Conservation (phyloP, 2,113 vertebrate genomes). For the Tragelaphus strepsiceros region DNA sequence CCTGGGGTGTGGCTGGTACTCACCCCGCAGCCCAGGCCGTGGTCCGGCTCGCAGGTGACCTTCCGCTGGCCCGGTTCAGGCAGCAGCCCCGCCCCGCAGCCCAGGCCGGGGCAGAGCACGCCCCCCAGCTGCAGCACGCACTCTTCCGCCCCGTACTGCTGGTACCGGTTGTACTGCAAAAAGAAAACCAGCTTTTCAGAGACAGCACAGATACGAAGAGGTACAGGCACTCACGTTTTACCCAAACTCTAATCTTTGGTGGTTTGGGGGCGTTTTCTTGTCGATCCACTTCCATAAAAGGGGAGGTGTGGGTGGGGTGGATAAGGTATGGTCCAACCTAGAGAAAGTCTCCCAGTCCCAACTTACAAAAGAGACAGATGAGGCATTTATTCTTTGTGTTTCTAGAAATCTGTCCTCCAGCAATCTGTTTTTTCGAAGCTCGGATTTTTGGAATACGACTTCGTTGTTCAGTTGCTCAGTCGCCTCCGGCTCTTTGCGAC, state of each 20-base stretch:
- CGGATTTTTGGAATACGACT: neutral
- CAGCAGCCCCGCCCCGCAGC: slow-evolving; percentile 91
- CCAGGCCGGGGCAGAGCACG: slow-evolving; percentile 87
- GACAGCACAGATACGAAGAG: accelerated
- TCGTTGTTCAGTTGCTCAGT: neutral
- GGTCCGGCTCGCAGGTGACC: slow-evolving; percentile 82
- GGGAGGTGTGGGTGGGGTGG: accelerated
- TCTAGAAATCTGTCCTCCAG: neutral
- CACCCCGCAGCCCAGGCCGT: slow-evolving; percentile 88
- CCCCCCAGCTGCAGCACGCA: slow-evolving; percentile 89
- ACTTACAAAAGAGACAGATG: neutral
- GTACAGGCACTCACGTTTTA: neutral
- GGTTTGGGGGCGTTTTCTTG: neutral
- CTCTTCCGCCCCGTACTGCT: slow-evolving; percentile 89
- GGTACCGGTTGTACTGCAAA: slow-evolving; percentile 91
- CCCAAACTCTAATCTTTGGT: accelerated
- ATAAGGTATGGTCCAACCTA: neutral
- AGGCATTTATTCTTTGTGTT: neutral
- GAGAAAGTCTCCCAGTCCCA: neutral
- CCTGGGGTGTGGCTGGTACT: slow-evolving; percentile 41
- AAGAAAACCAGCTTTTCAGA: neutral
- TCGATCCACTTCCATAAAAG: neutral
- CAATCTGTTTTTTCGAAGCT: neutral
- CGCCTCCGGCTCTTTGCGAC: accelerated
- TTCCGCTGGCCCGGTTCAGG: slow-evolving; percentile 79